These are phyloP conservation scores for Adineta ricciae DNA, from an alignment of 2,888 invertebrate species.

Conservation along the genomic window DNA sequence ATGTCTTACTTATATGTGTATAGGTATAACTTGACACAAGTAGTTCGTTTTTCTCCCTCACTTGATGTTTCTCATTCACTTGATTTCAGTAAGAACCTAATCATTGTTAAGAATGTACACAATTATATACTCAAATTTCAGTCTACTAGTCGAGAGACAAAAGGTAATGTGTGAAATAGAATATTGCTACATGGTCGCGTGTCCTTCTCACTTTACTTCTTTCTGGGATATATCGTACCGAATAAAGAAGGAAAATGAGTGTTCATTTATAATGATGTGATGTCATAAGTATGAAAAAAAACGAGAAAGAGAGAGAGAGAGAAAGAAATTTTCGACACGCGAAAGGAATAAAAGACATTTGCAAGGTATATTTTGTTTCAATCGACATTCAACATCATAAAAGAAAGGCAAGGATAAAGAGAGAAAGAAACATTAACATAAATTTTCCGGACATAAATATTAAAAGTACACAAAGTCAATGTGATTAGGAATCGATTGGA, in stretches of 20 bases:
- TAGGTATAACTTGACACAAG: not conserved
- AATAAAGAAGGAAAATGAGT: not conserved
- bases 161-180: not conserved
- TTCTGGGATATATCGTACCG: not conserved
- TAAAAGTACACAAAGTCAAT: not conserved
- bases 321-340: no score
- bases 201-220: constrained; percentile 1
- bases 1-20: not conserved
- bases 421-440: not conserved
- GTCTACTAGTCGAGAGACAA: not conserved
- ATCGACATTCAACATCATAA: not conserved
- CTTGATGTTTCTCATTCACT: not conserved
- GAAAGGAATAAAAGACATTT: not conserved
- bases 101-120: not conserved
- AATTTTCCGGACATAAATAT: constrained; percentile 3
- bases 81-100: not conserved
- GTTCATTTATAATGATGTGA: constrained; percentile 5
- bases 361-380: not conserved
- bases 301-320: no score
- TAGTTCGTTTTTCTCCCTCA: not conserved
- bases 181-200: not conserved
- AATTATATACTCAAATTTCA: not conserved
- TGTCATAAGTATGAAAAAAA: not conserved
- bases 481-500: not conserved
- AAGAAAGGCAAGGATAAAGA: not conserved